A percentile compares a stretch with the other conserved stretches of the same genome.
Conservation (phyloP, 1,140 invertebrate genomes). For the Drosophila equinoxialis region DNA sequence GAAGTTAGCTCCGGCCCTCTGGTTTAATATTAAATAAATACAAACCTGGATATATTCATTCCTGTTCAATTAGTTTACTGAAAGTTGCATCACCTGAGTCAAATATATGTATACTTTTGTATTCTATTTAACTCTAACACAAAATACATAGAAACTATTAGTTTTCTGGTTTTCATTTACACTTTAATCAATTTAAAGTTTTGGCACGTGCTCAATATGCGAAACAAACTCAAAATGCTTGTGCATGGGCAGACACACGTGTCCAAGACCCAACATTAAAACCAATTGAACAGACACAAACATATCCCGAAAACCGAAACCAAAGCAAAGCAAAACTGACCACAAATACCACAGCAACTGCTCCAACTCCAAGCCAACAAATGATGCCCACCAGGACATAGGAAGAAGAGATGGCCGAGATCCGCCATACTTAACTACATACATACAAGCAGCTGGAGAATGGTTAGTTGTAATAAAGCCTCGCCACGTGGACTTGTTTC, state of each 20-base stretch:
- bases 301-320: slow-evolving; percentile 15
- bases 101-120: no score
- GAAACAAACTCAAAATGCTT: slow-evolving; percentile 39
- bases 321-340: slow-evolving; percentile 53
- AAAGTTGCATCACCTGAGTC: no score
- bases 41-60: no score
- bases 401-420: background rate
- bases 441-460: slow-evolving; percentile 8
- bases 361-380: background rate
- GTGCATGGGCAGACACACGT: slow-evolving; percentile 24
- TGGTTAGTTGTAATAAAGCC: slow-evolving; percentile 43
- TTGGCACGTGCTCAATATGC: slow-evolving; percentile 30
- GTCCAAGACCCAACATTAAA: slow-evolving; percentile 18
- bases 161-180: slow-evolving; percentile 16
- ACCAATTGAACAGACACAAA: slow-evolving; percentile 48
- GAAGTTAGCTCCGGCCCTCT: no score
- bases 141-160: background rate
- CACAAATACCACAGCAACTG: slow-evolving; percentile 35
- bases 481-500: slow-evolving; percentile 59
- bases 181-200: slow-evolving; percentile 61
- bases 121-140: no score
- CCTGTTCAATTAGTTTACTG: no score
- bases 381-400: slow-evolving; percentile 14
- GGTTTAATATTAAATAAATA: no score
- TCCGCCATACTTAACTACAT: no score